Evolutionary conservation across 2,888 invertebrate genomes (phyloP).

Genomic region (Cremastinae sp.): DNA sequence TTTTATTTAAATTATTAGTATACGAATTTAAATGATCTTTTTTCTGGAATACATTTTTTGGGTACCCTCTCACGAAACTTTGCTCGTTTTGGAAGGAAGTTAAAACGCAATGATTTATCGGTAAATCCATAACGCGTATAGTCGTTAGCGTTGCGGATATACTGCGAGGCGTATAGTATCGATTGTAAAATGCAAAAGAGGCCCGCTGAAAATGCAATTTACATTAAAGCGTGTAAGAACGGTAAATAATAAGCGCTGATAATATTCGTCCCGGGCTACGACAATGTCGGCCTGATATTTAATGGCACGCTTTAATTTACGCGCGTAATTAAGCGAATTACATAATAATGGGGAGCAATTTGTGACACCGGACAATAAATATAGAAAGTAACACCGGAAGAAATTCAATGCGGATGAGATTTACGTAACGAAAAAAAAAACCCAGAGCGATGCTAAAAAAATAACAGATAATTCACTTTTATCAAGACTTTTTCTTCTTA

Average conservation of each 20-base stretch:
- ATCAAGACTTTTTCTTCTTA: slow-evolving; percentile 9
- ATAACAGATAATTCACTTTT: no score
- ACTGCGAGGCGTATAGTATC: not conserved
- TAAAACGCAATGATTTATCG: no score
- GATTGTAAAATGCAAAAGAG: slow-evolving; percentile 8
- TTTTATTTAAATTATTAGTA: no score
- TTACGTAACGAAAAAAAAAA: slow-evolving; percentile 31
- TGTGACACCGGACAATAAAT: slow-evolving; percentile 15
- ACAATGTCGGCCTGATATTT: slow-evolving; percentile 44
- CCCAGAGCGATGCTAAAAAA: no score
- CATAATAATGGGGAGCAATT: slow-evolving; percentile 33
- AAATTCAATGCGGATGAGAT: slow-evolving; percentile 18
- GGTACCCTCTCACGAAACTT: no score
- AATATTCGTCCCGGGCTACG: slow-evolving; percentile 33
- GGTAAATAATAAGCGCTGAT: slow-evolving; percentile 34
- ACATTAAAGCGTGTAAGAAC: not conserved
- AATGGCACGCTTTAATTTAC: slow-evolving; percentile 38
- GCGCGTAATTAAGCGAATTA: slow-evolving; percentile 38
- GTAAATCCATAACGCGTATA: no score
- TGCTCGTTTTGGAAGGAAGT: no score
- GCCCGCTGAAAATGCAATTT: slow-evolving; percentile 1
- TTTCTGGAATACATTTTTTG: no score
- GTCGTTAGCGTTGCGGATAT: no score
- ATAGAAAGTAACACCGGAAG: slow-evolving; percentile 2
- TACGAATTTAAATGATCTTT: no score